Evolutionary conservation across 2,888 invertebrate species (phyloP).

Genomic region (Lithophane leautieri): DNA sequence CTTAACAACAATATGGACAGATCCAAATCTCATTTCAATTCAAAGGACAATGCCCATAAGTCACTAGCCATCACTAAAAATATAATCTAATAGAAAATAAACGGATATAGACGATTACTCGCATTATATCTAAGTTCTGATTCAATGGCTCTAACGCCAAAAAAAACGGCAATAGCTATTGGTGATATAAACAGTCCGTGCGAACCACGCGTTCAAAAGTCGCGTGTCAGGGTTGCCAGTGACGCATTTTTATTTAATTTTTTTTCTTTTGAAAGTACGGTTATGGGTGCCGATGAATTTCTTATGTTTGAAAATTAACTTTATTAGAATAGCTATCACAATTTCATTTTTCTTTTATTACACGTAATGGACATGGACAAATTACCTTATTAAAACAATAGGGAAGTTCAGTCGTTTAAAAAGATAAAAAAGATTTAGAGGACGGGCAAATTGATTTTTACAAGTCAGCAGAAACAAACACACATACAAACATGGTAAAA

Average conservation of each 20-base stretch:
- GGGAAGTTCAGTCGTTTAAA: no score
- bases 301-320: neutral
- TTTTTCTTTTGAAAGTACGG: neutral
- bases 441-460: neutral
- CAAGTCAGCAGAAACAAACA: neutral
- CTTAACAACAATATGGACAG: constrained; percentile 30
- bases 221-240: constrained; percentile 60
- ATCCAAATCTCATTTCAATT: constrained; percentile 36
- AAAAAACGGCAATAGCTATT: constrained; percentile 63
- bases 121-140: constrained; percentile 63
- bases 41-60: constrained; percentile 44
- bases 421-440: no score
- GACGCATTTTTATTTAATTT: neutral
- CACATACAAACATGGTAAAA: neutral
- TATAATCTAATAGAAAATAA: constrained; percentile 65
- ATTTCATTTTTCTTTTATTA: neutral
- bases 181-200: constrained; percentile 67
- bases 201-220: constrained; percentile 57
- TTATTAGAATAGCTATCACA: neutral
- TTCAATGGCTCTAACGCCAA: constrained; percentile 59
- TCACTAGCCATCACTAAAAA: constrained; percentile 60
- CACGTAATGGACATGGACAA: neutral
- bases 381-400: neutral
- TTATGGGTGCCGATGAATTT: no score
- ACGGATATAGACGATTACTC: constrained; percentile 66